phyloP scores from a whole-genome alignment of 2,797 vertebrate species.

The Muraenolepis orangiensis region DNA sequence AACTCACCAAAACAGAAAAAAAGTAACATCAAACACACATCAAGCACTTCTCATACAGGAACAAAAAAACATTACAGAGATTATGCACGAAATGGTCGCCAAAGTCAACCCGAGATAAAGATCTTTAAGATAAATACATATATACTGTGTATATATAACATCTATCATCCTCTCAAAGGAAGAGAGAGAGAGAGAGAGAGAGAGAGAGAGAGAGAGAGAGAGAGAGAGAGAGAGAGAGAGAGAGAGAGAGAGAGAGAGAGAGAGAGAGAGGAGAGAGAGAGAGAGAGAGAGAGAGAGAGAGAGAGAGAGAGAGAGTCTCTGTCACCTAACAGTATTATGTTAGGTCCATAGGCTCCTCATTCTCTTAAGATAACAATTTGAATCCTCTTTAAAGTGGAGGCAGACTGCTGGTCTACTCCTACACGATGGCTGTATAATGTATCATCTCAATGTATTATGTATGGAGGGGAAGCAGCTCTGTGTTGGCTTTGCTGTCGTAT shows the following conservation, averaged over 20 bases:
- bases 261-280: neutral
- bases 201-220: neutral
- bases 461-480: neutral
- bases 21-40: slow-evolving; percentile 33
- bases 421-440: neutral
- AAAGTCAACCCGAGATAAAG: too few relatives aligned
- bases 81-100: neutral
- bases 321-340: slow-evolving; percentile 1
- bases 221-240: neutral
- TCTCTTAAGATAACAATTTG: slow-evolving; percentile 19
- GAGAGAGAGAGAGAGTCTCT: neutral
- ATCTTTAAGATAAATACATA: neutral
- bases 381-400: slow-evolving; percentile 12
- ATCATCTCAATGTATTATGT: neutral
- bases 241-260: neutral
- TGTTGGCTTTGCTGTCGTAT: neutral
- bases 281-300: neutral
- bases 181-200: neutral
- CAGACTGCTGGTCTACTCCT: slow-evolving; percentile 6
- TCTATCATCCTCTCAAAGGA: neutral
- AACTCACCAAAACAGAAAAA: slow-evolving; percentile 22
- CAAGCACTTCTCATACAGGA: neutral
- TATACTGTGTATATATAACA: neutral
- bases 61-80: slow-evolving; percentile 18
- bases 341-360: slow-evolving; percentile 4